Percentiles rank a stretch among this genome's conserved stretches.
These are phyloP conservation scores for Halcyon smyrnensis DNA, from an alignment of 2,797 vertebrate genomes.

Conservation along the genomic window DNA sequence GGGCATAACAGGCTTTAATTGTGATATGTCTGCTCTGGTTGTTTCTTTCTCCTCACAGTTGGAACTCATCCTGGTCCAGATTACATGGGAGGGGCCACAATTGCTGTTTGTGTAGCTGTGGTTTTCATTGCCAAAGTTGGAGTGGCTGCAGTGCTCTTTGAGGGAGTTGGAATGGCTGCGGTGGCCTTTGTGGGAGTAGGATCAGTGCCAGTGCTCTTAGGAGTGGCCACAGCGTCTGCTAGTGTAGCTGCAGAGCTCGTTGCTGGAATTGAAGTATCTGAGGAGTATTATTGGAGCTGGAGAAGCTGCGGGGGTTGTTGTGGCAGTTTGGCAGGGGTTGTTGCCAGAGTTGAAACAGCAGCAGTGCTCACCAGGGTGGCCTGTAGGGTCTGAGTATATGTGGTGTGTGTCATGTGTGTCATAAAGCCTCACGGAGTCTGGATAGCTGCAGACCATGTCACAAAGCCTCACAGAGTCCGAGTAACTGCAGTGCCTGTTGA, in stretches of 20 bases:
- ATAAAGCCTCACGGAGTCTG: neutral
- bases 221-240: neutral
- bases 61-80: neutral
- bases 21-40: neutral
- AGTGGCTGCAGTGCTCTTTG: neutral
- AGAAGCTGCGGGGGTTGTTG: neutral
- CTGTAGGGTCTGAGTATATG: neutral
- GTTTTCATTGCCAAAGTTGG: neutral
- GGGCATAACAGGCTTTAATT: neutral
- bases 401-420: neutral
- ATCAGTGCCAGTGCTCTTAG: neutral
- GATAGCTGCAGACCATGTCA: too few species aligned
- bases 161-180: neutral
- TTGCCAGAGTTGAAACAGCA: neutral
- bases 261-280: neutral
- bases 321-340: neutral
- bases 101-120: neutral
- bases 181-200: too few species aligned
- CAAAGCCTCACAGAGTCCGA: neutral
- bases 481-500: neutral
- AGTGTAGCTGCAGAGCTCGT: neutral
- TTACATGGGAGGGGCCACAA: neutral
- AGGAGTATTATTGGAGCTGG: neutral
- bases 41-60: neutral
- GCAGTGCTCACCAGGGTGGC: neutral